Base-by-base conservation (phyloP, 2,797 vertebrate genomes). In the Enteromius fasciolatus region DNA sequence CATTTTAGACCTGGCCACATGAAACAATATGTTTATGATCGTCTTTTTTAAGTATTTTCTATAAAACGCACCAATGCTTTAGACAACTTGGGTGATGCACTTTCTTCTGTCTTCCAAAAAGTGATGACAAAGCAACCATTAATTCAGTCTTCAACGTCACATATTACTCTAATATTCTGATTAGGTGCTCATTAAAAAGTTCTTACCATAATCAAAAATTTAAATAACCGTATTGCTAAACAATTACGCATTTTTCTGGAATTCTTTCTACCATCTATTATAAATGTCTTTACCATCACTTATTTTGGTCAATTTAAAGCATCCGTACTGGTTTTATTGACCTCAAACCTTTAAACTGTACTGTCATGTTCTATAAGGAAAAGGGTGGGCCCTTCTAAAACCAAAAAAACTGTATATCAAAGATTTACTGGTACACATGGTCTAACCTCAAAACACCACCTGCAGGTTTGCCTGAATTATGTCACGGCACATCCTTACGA, bases 391-490 rank as follows among this genome's bases (percentile, higher is more conserved):
- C 41, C 59, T 8, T 59, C n/a, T 6, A 10, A 50, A 78, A 31
- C 7, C 33, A 28, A 54, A 79, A 17, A 67, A 39, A 67, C 7
- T 66, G 3, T 52, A 20, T 14, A 14, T 44, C 50, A 50, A 77
- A n/a, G 61, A 31, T 63, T 3, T 31, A 75, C 52, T 75, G 14
- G 4, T 48, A 33, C 61, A 54, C 63, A 67, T 10, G 36, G 25
- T 39, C 61, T 36, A 23, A 54, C 31, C 76, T 81, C n/a, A 64
- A 61, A 82, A 12, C 36, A 33, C 75, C 59, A 84, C 77, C 61
- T 57, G 81, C 82, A 11, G 69, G 12, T 66, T 36, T 14, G 33
- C 63, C 61, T 57, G 33, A 69, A 82, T 63, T 66, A 85, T 67
- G 52, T 78, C 81, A 84, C 12, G 5, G 4, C 14, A 78, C 44